These are phyloP conservation scores for Leucophora obtusa DNA, from an alignment of 2,888 invertebrate genomes.

Conservation along the genomic window DNA sequence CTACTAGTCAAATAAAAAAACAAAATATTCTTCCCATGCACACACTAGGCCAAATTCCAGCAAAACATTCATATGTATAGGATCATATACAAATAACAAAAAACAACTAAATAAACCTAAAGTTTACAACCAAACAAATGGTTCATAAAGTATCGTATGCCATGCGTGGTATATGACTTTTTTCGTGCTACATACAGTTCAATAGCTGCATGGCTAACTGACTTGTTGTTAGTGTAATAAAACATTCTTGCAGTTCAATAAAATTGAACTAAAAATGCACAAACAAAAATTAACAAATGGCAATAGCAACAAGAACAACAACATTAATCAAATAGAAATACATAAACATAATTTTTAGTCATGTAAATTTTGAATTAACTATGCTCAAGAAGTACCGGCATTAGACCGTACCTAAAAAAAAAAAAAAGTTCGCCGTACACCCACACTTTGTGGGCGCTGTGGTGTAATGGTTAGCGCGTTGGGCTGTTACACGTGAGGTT, in stretches of 20 bases:
- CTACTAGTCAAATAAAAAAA: conserved; percentile 18
- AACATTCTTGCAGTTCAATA: conserved; percentile 57
- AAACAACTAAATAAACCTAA: conserved; percentile 10
- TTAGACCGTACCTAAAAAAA: too few species aligned
- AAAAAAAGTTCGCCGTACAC: too few species aligned
- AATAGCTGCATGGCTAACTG: conserved; percentile 8
- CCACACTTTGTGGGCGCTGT: too few species aligned
- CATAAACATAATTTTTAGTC: conserved; percentile 32
- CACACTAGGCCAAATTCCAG: conserved; percentile 37
- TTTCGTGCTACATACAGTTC: background rate
- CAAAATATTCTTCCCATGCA: conserved; percentile 32
- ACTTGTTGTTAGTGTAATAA: conserved; percentile 40
- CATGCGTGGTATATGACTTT: conserved; percentile 45
- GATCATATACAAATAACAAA: conserved; percentile 22
- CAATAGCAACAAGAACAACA: conserved; percentile 12
- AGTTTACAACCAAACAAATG: conserved; percentile 42
- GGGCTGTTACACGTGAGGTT: too few species aligned
- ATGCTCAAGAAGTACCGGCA: background rate
- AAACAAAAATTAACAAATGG: conserved; percentile 21
- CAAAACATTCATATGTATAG: conserved; percentile 11
- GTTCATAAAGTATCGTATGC: conserved; percentile 51
- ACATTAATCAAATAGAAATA: conserved; percentile 35
- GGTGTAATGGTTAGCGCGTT: too few species aligned
- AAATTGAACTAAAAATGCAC: conserved; percentile 42
- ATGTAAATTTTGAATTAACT: conserved; percentile 9